A percentile compares a stretch with the other conserved stretches of the same genome.
phyloP scores from a whole-genome alignment of 2,888 invertebrate genomes.

The Mythimna ferrago region DNA sequence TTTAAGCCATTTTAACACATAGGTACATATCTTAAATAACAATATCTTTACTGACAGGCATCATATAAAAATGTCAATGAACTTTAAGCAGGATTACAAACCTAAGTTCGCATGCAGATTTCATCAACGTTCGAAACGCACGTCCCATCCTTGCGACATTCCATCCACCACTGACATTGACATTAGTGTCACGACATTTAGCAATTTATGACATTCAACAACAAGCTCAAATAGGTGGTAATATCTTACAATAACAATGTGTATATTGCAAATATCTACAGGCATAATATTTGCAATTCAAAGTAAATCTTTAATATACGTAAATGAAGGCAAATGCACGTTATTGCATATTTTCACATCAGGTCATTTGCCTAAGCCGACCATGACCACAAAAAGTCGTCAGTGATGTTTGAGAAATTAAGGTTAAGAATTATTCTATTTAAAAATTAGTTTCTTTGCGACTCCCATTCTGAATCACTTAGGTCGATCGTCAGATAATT shows the following conservation, averaged over 20 bases:
- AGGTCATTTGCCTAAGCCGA: slow-evolving; percentile 38
- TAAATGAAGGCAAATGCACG: slow-evolving; percentile 29
- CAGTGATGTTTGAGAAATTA: slow-evolving; percentile 10
- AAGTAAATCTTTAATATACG: slow-evolving; percentile 31
- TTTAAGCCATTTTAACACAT: too few relatives aligned
- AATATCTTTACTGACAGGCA: neutral
- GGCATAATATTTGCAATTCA: slow-evolving; percentile 40
- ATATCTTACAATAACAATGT: slow-evolving; percentile 2
- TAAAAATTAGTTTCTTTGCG: too few relatives aligned
- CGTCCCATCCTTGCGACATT: slow-evolving; percentile 26
- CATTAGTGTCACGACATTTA: slow-evolving; percentile 42
- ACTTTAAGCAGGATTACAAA: slow-evolving; percentile 18
- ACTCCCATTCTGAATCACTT: too few relatives aligned
- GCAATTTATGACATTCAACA: slow-evolving; percentile 19
- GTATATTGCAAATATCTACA: slow-evolving; percentile 4
- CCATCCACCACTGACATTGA: slow-evolving; percentile 38
- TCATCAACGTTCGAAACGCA: slow-evolving; percentile 5
- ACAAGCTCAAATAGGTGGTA: neutral
- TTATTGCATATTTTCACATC: slow-evolving; percentile 8
- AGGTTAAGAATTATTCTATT: neutral
- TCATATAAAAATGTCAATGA: slow-evolving; percentile 27
- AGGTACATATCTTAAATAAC: neutral
- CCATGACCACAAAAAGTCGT: slow-evolving; percentile 20
- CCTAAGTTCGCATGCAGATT: slow-evolving; percentile 36
- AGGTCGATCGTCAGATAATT: too few relatives aligned